Conservation (phyloP, 2,888 invertebrate genomes). For the Xanthostigma xanthostigma region DNA sequence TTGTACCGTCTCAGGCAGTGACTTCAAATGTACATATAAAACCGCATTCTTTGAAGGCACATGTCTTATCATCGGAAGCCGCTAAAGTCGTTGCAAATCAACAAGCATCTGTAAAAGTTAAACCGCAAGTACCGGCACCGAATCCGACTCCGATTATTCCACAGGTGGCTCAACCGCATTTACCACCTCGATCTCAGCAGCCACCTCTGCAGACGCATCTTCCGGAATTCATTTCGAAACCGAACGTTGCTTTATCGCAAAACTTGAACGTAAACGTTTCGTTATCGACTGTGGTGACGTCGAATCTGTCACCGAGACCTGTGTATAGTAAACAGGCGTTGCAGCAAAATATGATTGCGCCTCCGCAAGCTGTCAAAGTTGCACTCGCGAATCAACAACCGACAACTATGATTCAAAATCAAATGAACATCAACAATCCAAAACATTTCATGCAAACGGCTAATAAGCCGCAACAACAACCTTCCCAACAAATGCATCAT, state of each 20-base stretch:
- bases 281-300: constrained; percentile 17
- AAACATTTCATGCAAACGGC: constrained; percentile 28
- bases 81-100: constrained; percentile 24
- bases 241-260: constrained; percentile 3
- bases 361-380: constrained; percentile 11
- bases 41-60: constrained; percentile 45
- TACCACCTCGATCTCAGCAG: constrained; percentile 15
- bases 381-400: not conserved
- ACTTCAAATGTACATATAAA: constrained; percentile 21
- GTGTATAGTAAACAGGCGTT: constrained; percentile 6
- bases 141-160: not conserved
- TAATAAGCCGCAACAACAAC: constrained; percentile 16
- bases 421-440: constrained; percentile 19
- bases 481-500: constrained; percentile 10
- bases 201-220: constrained; percentile 10
- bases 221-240: constrained; percentile 3
- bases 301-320: constrained; percentile 23
- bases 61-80: constrained; percentile 39
- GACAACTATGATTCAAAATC: not conserved
- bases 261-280: constrained; percentile 21
- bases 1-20: constrained; percentile 4
- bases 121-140: constrained; percentile 8
- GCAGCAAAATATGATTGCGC: not conserved
- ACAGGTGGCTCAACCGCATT: constrained; percentile 9
- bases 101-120: constrained; percentile 9